Conservation (phyloP, 2,797 vertebrate species). For the Clarias pachynema region DNA sequence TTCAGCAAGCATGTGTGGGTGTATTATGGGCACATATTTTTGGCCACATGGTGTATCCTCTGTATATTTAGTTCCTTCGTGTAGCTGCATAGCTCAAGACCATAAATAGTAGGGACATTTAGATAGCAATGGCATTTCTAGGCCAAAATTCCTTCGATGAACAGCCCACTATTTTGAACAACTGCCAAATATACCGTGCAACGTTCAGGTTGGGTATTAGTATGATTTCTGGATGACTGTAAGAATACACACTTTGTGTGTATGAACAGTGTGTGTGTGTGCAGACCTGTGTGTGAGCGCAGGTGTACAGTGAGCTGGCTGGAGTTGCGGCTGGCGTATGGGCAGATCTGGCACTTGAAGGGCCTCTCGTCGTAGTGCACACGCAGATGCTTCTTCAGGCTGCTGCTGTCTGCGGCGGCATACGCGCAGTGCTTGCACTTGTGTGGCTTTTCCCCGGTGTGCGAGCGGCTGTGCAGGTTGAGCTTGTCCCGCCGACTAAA, state of each 20-base stretch:
- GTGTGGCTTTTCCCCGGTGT: slow-evolving; percentile 95
- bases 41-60: neutral
- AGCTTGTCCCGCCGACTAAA: slow-evolving; percentile 97
- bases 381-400: slow-evolving; percentile 93
- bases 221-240: neutral
- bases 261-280: neutral
- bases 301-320: slow-evolving; percentile 98
- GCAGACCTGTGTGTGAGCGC: slow-evolving; percentile 92
- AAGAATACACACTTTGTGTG: neutral
- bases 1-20: neutral
- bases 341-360: slow-evolving; percentile 98
- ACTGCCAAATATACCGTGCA: neutral
- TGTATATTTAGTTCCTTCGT: neutral
- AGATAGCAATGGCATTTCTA: too few relatives aligned
- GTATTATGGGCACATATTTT: neutral
- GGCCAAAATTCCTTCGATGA: neutral
- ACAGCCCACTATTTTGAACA: neutral
- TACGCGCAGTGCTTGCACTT: slow-evolving; percentile 94
- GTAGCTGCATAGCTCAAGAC: neutral
- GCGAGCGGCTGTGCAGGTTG: slow-evolving; percentile 93
- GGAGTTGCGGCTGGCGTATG: slow-evolving; percentile 96
- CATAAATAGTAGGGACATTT: neutral
- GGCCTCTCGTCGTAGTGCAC: slow-evolving; percentile 95
- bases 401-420: slow-evolving; percentile 95
- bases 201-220: neutral